These are phyloP conservation scores for Choristoneura fumiferana DNA, from an alignment of 1,140 invertebrate genomes.

Conservation along the genomic window DNA sequence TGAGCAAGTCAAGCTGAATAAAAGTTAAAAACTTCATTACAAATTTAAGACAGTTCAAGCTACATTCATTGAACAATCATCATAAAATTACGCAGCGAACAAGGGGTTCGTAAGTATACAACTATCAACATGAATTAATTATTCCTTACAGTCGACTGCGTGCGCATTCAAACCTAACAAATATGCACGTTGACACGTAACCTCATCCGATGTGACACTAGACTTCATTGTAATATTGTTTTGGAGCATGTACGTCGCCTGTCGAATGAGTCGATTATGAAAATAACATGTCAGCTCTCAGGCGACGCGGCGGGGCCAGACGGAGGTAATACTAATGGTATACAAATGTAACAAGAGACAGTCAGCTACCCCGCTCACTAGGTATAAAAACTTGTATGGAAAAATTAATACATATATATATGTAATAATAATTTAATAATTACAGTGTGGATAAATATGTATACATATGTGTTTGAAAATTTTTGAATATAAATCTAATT, in stretches of 20 bases:
- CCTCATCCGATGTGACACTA: not conserved
- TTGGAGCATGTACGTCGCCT: not conserved
- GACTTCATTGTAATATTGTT: constrained; percentile 15
- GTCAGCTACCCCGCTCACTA: constrained; percentile 20
- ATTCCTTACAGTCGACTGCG: constrained; percentile 5
- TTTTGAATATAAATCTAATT: too few relatives aligned
- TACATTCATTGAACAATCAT: too few relatives aligned
- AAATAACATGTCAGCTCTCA: constrained; percentile 41
- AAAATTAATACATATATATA: too few relatives aligned
- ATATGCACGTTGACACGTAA: constrained; percentile 6
- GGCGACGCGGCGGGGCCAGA: constrained; percentile 16
- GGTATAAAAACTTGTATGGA: not conserved
- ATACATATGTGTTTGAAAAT: too few relatives aligned
- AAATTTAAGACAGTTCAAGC: too few relatives aligned
- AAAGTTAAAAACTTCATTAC: too few relatives aligned
- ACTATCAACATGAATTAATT: not conserved
- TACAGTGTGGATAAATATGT: too few relatives aligned
- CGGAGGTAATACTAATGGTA: constrained; percentile 32
- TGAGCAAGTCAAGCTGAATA: too few relatives aligned
- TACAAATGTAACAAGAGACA: constrained; percentile 38
- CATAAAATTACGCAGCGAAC: too few relatives aligned
- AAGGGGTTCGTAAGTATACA: too few relatives aligned
- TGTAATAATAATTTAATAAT: too few relatives aligned
- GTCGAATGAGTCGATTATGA: constrained; percentile 39
- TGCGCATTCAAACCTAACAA: not conserved